Percentiles rank a stretch among this genome's conserved stretches.
These are phyloP conservation scores for Arctia plantaginis DNA, from an alignment of 2,888 invertebrate genomes.

Conservation along the genomic window DNA sequence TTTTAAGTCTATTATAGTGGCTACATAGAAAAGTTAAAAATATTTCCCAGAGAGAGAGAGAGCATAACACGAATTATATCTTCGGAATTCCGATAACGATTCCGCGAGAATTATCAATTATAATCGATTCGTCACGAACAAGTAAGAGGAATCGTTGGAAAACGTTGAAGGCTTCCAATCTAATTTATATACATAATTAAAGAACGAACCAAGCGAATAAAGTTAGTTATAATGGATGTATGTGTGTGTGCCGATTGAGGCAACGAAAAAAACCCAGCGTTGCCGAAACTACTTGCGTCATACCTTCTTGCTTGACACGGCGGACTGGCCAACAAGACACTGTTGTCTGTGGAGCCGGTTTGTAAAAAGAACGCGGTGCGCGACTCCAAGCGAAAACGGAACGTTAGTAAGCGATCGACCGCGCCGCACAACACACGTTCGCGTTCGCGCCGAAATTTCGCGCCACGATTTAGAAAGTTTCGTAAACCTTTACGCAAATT, in stretches of 20 bases:
- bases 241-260: constrained; percentile 63
- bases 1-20: too few species aligned
- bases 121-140: constrained; percentile 28
- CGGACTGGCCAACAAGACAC: constrained; percentile 65
- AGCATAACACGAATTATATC: constrained; percentile 16
- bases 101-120: constrained; percentile 16
- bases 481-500: constrained; percentile 58
- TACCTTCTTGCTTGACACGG: constrained; percentile 66
- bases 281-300: constrained; percentile 84
- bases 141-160: constrained; percentile 18
- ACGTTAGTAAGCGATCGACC: constrained; percentile 72
- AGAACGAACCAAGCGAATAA: constrained; percentile 38
- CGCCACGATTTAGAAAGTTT: constrained; percentile 77
- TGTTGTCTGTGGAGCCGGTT: constrained; percentile 57
- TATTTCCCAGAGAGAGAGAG: too few species aligned
- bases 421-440: constrained; percentile 68
- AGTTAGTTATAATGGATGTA: constrained; percentile 41
- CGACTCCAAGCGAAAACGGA: constrained; percentile 61
- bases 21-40: too few species aligned
- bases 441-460: constrained; percentile 59
- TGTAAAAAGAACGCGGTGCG: constrained; percentile 62
- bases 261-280: constrained; percentile 71
- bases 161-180: constrained; percentile 38
- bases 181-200: constrained; percentile 47
- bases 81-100: constrained; percentile 26